A percentile compares a stretch with the other conserved stretches of the same genome.
phyloP scores from a whole-genome alignment of 2,113 vertebrate genomes.

The Toxotes jaculatrix region DNA sequence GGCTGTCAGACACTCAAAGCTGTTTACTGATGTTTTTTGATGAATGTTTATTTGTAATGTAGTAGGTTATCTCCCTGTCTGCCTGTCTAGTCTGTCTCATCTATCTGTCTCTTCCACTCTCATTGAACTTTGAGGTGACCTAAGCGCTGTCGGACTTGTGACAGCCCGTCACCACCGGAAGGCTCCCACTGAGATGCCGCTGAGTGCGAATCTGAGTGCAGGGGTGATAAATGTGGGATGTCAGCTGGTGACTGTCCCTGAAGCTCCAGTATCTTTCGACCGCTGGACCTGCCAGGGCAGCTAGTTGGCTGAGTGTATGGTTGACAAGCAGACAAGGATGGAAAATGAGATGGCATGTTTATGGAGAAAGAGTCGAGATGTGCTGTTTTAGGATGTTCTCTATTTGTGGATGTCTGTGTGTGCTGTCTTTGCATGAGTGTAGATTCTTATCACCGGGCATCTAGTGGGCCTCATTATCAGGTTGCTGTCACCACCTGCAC shows the following conservation, averaged over 20 bases:
- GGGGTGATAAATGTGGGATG: slow-evolving; percentile 72
- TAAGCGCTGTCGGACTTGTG: slow-evolving; percentile 22
- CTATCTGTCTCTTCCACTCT: slow-evolving; percentile 2
- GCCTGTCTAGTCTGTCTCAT: slow-evolving; percentile 28
- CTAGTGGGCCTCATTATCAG: slow-evolving; percentile 5
- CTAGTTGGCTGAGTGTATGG: slow-evolving; percentile 5
- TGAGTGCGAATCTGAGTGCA: slow-evolving; percentile 54
- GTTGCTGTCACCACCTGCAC: slow-evolving; percentile 12
- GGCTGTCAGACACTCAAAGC: slow-evolving; percentile 6
- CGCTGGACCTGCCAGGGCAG: slow-evolving; percentile 25
- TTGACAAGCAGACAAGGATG: slow-evolving; percentile 33
- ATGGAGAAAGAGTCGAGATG: slow-evolving; percentile 20
- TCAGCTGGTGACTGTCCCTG: slow-evolving; percentile 55
- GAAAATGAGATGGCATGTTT: slow-evolving; percentile 40
- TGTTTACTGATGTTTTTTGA: slow-evolving; percentile 45
- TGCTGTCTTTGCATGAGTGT: slow-evolving; percentile 4
- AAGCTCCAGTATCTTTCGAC: slow-evolving; percentile 45
- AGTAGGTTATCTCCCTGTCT: slow-evolving; percentile 44
- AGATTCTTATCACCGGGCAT: slow-evolving; percentile 11
- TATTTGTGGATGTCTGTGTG: slow-evolving; percentile 1
- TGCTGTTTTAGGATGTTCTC: slow-evolving; percentile 31
- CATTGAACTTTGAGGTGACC: slow-evolving; percentile 49
- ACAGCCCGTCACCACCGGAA: slow-evolving; percentile 28
- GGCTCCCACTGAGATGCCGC: slow-evolving; percentile 42
- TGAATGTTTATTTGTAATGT: slow-evolving; percentile 35